These are phyloP conservation scores for Cladorhizidae sp. DNA, from an alignment of 37 sponge, comb jelly and placozoan species.

Conservation along the genomic window DNA sequence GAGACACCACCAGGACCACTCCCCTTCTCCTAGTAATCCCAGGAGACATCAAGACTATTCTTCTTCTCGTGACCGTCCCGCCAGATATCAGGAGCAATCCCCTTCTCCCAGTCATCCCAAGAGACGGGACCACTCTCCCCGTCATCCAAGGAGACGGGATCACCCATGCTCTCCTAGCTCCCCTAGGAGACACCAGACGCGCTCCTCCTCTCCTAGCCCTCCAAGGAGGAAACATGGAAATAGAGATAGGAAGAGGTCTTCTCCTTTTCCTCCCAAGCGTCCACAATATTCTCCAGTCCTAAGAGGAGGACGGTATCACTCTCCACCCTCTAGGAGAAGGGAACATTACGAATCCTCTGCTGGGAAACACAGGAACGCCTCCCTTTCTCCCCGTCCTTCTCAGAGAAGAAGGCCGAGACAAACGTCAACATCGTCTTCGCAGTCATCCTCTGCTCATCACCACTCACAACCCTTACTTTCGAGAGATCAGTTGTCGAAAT, in stretches of 20 bases:
- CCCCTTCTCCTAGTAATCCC: no score
- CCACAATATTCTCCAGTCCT: not conserved
- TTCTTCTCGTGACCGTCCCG: not conserved
- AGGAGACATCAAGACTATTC: not conserved
- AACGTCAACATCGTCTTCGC: not conserved
- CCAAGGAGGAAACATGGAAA: not conserved
- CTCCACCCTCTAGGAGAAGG: not conserved
- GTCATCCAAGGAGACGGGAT: not conserved
- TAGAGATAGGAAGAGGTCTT: not conserved
- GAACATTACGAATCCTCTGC: not conserved
- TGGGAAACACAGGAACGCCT: not conserved
- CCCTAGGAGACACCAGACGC: not conserved
- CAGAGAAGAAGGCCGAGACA: constrained; percentile 2
- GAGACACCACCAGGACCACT: not conserved
- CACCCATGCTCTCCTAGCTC: not conserved
- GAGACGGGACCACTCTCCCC: not conserved
- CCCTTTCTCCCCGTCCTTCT: not conserved
- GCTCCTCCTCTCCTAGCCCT: constrained; percentile 1
- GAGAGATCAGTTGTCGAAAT: no score
- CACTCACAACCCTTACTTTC: not conserved
- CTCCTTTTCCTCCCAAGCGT: not conserved
- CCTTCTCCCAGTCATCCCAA: no score
- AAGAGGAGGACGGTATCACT: not conserved
- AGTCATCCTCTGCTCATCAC: not conserved
- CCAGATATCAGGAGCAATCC: no score